phyloP scores from a whole-genome alignment of 2,888 invertebrate species.

The Tachina grossa region DNA sequence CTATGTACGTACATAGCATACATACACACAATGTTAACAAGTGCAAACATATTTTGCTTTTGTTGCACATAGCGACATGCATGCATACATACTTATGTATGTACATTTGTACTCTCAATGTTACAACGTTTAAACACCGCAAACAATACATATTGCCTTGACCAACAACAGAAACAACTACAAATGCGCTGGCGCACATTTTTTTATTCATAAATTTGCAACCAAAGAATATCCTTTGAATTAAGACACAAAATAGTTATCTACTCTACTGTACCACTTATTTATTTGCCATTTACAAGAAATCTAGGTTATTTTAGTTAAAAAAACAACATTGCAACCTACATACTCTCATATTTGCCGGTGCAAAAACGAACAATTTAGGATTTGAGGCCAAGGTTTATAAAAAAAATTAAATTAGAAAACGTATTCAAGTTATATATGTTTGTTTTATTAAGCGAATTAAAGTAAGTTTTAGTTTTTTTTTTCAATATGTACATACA shows the following conservation, averaged over 20 bases:
- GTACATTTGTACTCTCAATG: slow-evolving; percentile 45
- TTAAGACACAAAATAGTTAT: slow-evolving; percentile 29
- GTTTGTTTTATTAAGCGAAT: slow-evolving; percentile 35
- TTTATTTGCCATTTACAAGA: slow-evolving; percentile 31
- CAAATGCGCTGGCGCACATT: slow-evolving; percentile 63
- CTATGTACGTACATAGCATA: not conserved
- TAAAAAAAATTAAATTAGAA: not conserved
- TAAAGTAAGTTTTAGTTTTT: not conserved
- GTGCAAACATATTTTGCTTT: not conserved
- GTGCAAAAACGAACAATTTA: slow-evolving; percentile 59
- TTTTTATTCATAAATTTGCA: slow-evolving; percentile 11
- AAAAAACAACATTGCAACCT: slow-evolving; percentile 29
- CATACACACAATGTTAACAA: not conserved
- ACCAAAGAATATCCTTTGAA: slow-evolving; percentile 27
- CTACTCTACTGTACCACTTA: slow-evolving; percentile 61
- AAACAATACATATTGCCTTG: slow-evolving; percentile 68
- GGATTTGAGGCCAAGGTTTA: slow-evolving; percentile 69
- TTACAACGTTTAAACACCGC: slow-evolving; percentile 48
- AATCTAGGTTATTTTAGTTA: slow-evolving; percentile 64
- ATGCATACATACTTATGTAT: not conserved
- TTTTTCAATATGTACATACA: too few species aligned
- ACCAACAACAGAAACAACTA: slow-evolving; percentile 56
- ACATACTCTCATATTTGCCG: slow-evolving; percentile 47
- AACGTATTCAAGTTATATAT: slow-evolving; percentile 38
- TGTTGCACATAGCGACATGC: not conserved